Evolutionary conservation across 2,888 invertebrate genomes (phyloP), one percentile per base, ranked within the genome.

Genomic region (Notocelia uddmanniana): DNA sequence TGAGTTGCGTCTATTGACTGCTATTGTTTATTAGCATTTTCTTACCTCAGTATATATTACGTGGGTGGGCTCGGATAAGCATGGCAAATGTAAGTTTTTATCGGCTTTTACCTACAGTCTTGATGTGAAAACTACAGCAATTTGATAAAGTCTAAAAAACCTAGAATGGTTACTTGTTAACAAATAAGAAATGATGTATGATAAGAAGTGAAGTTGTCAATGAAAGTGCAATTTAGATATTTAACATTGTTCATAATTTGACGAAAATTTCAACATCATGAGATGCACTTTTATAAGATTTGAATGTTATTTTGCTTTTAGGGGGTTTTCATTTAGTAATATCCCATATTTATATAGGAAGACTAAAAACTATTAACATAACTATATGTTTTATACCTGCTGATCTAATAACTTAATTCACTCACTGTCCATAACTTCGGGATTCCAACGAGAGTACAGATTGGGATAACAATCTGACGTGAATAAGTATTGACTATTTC

Each of bases 91-190:
- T 64, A 68, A 60, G 69, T 68, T 68, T 69, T 72, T 62, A 72
- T 72, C 72, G 62, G 54, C 69, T 66, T 72, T 74, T 68, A n/a
- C n/a, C n/a, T n/a, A 74, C 68, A 74, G 59, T 41, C 21, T 37
- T 34, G 19, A 37, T 37, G 21, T 58, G 23, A 59, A 41, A 18
- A 21, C 41, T 45, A 21, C 59, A n/a, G 41, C 59, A 21, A 21
- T 41, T 9, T n/a, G 41, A 15, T 15, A 41, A 19, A n/a, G 19
- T 41, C 19, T 21, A 21, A 41, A 59, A 59, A 59, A 23, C n/a
- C 34, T n/a, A 41, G 41, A 23, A 58, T 13, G 34, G 11, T 15
- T 21, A 59, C 58, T 37, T 41, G 15, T 9, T 21, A 37, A 21
- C 6, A 59, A 59, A 41, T 41, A 31, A n/a, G n/a, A n/a, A n/a